Evolutionary conservation across 2,888 invertebrate species (phyloP).

Genomic region (Scaptomyza caliginosa): DNA sequence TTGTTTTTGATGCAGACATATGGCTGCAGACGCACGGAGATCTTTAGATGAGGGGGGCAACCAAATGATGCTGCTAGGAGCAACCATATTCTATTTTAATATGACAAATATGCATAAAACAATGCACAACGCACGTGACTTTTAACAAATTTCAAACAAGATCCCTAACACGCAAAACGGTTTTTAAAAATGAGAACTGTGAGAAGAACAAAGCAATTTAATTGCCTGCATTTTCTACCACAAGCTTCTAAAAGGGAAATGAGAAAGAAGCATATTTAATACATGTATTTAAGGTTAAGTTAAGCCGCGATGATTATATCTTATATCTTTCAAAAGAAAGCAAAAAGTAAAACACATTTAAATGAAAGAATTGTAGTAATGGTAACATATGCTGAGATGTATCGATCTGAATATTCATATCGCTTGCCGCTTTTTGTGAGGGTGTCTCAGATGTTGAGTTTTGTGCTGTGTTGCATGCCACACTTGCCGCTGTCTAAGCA

Average conservation of each 20-base stretch:
- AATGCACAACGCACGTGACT: constrained; percentile 64
- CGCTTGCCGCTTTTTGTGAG: constrained; percentile 8
- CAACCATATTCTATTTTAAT: constrained; percentile 49
- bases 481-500: constrained; percentile 67
- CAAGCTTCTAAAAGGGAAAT: neutral
- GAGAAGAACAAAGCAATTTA: neutral
- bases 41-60: constrained; percentile 11
- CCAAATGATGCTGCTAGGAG: constrained; percentile 6
- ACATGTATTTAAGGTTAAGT: too few species aligned
- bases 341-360: too few species aligned
- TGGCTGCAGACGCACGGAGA: constrained; percentile 29
- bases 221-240: neutral
- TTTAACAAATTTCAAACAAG: constrained; percentile 31
- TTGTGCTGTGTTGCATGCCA: constrained; percentile 46
- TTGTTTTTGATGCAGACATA: constrained; percentile 36
- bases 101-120: constrained; percentile 50
- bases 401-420: constrained; percentile 42
- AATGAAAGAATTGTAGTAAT: neutral
- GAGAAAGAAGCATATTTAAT: too few species aligned
- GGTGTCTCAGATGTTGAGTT: constrained; percentile 32
- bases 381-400: constrained; percentile 44
- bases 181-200: neutral
- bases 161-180: neutral
- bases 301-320: too few species aligned
- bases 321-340: too few species aligned